Conservation (phyloP, 2,888 invertebrate genomes). For the Trichopria drosophilae region DNA sequence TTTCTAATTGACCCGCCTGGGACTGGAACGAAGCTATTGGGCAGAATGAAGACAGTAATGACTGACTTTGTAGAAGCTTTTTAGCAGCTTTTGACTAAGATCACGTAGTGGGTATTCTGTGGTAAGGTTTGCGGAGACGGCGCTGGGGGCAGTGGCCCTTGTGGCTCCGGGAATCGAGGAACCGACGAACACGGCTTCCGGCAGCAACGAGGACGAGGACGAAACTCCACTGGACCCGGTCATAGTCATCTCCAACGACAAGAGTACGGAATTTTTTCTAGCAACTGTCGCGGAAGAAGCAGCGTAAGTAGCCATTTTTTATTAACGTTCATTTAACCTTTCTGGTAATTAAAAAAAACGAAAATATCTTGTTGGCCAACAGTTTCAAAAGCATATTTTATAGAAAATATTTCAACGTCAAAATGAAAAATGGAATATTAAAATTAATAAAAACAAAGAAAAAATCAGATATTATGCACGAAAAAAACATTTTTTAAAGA, state of each 20-base stretch:
- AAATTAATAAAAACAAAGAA: too few species aligned
- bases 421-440: too few species aligned
- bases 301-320: constrained; percentile 65
- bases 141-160: constrained; percentile 65
- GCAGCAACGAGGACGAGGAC: constrained; percentile 85
- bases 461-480: too few species aligned
- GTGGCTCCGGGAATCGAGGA: constrained; percentile 71
- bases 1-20: too few species aligned
- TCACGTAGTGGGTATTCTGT: constrained; percentile 59
- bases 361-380: too few species aligned
- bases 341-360: background rate
- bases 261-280: constrained; percentile 87
- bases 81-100: constrained; percentile 55
- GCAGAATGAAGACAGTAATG: too few species aligned
- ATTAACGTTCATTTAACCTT: background rate
- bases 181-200: constrained; percentile 87
- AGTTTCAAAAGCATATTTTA: too few species aligned
- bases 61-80: constrained; percentile 53
- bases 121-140: constrained; percentile 76
- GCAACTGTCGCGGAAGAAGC: constrained; percentile 86
- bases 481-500: too few species aligned
- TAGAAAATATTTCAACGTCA: too few species aligned
- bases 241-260: constrained; percentile 82
- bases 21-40: too few species aligned
- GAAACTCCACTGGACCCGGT: constrained; percentile 58